Percentiles rank a stretch among this genome's conserved stretches.
Conservation (phyloP, 2,113 vertebrate species). For the Grantiella picta region DNA sequence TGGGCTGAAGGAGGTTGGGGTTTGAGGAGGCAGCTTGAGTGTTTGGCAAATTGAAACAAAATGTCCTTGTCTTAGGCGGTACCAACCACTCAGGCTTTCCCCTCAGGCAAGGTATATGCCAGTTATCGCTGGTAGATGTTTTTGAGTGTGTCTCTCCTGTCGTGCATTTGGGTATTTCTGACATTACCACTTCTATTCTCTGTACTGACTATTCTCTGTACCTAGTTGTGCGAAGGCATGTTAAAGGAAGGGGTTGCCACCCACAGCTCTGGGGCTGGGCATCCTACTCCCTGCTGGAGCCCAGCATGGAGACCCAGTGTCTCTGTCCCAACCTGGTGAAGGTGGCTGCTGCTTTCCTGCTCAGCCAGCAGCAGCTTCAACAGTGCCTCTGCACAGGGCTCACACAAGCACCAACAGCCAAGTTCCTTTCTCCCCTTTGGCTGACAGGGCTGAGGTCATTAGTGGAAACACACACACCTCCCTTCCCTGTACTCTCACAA, state of each 20-base stretch:
- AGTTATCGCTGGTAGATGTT: not conserved
- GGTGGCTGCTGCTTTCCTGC: not conserved
- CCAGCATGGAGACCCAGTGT: rapidly evolving
- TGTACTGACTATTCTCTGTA: not conserved
- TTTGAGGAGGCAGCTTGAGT: not conserved
- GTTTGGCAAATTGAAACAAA: not conserved
- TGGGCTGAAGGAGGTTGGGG: not conserved
- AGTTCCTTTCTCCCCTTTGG: not conserved
- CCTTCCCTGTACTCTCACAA: not conserved
- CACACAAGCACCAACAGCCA: not conserved
- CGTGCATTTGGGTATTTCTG: not conserved
- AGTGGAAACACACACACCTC: not conserved
- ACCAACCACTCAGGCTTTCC: not conserved
- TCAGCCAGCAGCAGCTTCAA: not conserved
- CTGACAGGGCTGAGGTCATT: not conserved
- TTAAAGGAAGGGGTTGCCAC: not conserved
- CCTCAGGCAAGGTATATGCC: not conserved
- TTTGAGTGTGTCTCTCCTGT: not conserved
- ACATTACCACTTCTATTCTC: not conserved
- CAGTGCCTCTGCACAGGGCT: not conserved
- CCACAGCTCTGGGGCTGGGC: not conserved
- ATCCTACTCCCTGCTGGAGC: not conserved
- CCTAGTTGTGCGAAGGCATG: not conserved
- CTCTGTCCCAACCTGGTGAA: not conserved
- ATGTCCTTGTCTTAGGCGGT: not conserved